Evolutionary conservation across 2,797 vertebrate genomes (phyloP).

Genomic region (Scyliorhinus canicula): DNA sequence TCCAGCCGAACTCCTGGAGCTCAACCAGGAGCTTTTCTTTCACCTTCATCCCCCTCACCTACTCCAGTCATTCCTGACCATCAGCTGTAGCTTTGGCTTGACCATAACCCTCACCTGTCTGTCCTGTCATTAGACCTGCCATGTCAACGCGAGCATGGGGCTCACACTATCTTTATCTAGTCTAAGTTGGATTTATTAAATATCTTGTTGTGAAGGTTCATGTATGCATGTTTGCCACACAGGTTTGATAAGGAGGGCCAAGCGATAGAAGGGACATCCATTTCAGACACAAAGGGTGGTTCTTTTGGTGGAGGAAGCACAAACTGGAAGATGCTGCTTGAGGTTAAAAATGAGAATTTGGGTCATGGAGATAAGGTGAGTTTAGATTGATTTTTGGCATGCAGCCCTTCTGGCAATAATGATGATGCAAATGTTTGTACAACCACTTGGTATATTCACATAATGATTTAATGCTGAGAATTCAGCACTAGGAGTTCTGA

Average conservation of each 20-base stretch:
- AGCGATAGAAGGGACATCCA: constrained; percentile 71
- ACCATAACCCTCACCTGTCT: not conserved
- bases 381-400: not conserved
- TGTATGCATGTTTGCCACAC: constrained; percentile 46
- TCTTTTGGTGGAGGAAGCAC: constrained; percentile 55
- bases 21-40: not conserved
- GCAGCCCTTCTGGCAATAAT: not conserved
- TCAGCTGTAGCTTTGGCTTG: not conserved
- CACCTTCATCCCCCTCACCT: not conserved
- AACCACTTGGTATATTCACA: not conserved
- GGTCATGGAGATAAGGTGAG: constrained; percentile 93
- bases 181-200: not conserved
- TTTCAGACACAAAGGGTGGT: constrained; percentile 73
- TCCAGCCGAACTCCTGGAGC: not conserved
- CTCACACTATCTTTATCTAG: not conserved
- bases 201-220: constrained; percentile 48
- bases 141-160: not conserved
- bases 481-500: not conserved
- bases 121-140: not conserved
- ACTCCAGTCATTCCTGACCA: not conserved
- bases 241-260: constrained; percentile 96
- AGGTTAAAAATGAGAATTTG: constrained; percentile 84
- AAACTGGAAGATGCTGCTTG: constrained; percentile 85
- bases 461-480: not conserved
- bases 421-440: not conserved